Conservation (phyloP, 2,797 vertebrate genomes). For the Protosalanx chinensis region DNA sequence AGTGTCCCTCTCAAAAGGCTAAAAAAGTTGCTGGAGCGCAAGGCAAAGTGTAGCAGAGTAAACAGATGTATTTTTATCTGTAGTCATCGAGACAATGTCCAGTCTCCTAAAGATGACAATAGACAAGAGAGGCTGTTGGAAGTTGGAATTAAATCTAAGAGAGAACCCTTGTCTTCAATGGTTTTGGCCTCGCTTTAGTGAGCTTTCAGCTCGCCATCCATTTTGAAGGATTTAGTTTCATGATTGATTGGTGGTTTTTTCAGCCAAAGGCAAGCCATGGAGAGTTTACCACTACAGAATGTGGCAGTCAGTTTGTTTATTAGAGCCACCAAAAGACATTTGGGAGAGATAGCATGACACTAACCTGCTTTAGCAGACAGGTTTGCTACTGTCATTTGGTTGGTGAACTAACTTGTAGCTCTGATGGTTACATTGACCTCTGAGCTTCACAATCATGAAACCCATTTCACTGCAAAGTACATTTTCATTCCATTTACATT, state of each 20-base stretch:
- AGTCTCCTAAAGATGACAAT: conserved; percentile 13
- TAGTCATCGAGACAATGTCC: conserved; percentile 31
- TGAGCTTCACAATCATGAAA: too few species aligned
- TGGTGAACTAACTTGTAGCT: neutral
- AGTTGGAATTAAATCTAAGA: neutral
- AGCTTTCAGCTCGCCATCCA: conserved; percentile 53
- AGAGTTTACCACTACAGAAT: conserved; percentile 49
- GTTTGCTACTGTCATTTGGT: neutral
- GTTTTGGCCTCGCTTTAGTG: conserved; percentile 47
- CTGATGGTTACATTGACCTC: neutral
- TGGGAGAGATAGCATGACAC: conserved; percentile 47
- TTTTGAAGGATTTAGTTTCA: conserved; percentile 48
- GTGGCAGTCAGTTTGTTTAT: conserved; percentile 64
- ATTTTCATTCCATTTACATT: too few species aligned
- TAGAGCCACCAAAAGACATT: conserved; percentile 56
- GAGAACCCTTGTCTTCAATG: conserved; percentile 42
- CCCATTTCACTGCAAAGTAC: too few species aligned
- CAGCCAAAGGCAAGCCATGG: conserved; percentile 51
- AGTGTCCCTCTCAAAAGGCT: conserved; percentile 25
- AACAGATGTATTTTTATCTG: conserved; percentile 27
- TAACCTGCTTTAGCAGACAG: too few species aligned
- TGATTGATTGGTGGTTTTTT: conserved; percentile 69
- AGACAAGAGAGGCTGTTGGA: conserved; percentile 37
- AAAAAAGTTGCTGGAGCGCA: conserved; percentile 41
- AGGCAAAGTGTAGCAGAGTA: conserved; percentile 14